Conservation (phyloP, 2,888 invertebrate species). For the Leptinotarsa tumamoca region DNA sequence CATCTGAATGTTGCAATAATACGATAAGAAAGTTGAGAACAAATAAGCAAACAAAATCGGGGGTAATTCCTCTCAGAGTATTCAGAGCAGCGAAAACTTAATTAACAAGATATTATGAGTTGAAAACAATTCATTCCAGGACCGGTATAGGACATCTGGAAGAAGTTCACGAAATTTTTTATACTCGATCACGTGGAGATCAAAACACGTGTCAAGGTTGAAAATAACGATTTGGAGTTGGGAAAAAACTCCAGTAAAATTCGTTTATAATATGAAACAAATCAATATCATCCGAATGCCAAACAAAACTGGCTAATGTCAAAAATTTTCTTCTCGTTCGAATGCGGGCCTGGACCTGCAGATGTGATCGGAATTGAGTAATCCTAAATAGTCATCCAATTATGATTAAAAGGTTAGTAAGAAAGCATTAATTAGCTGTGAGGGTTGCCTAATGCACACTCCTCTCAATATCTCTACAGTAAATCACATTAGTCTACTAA, state of each 20-base stretch:
- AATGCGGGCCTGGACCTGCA: conserved; percentile 42
- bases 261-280: no score
- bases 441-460: conserved; percentile 59
- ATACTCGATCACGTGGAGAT: neutral
- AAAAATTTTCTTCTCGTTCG: neutral
- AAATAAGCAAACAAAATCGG: conserved; percentile 53
- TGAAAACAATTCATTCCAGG: conserved; percentile 50
- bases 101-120: conserved; percentile 65
- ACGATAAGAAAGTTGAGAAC: conserved; percentile 51
- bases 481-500: conserved; percentile 66
- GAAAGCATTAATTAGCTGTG: conserved; percentile 67
- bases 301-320: neutral
- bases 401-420: conserved; percentile 69
- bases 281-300: no score
- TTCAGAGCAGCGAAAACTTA: conserved; percentile 57
- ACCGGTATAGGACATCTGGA: neutral
- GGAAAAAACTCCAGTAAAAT: no score
- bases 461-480: conserved; percentile 64
- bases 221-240: no score
- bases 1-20: conserved; percentile 50
- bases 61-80: conserved; percentile 43
- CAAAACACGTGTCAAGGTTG: no score
- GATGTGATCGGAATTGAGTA: conserved; percentile 62
- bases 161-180: neutral
- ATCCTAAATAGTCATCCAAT: conserved; percentile 66